Conservation (phyloP, 2,113 vertebrate genomes). For the Parotia lawesii region DNA sequence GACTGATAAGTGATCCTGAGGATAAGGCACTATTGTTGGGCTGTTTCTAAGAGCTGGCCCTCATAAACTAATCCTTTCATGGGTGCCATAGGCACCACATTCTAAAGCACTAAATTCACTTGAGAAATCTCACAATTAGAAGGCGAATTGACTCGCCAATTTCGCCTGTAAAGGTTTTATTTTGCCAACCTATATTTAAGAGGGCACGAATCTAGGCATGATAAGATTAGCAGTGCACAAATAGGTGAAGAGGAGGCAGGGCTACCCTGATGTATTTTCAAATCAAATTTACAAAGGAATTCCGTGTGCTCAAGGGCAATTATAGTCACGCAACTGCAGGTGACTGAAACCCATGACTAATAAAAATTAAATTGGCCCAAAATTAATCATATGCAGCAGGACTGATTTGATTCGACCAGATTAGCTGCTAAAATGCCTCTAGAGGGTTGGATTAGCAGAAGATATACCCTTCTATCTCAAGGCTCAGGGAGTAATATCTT, state of each 20-base stretch:
- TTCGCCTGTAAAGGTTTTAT: background rate
- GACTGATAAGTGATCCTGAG: constrained; percentile 56
- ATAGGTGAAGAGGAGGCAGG: background rate
- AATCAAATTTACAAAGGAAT: constrained; percentile 48
- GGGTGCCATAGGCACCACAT: constrained; percentile 54
- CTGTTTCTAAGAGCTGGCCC: constrained; percentile 60
- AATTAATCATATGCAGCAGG: constrained; percentile 64
- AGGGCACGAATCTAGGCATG: background rate
- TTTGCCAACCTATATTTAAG: background rate
- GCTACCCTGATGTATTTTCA: background rate
- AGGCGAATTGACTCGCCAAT: constrained; percentile 18
- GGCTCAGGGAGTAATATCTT: constrained; percentile 5
- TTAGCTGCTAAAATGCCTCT: constrained; percentile 61
- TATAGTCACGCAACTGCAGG: constrained; percentile 30
- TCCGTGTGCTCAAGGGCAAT: constrained; percentile 57
- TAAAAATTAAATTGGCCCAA: constrained; percentile 65
- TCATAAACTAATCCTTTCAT: constrained; percentile 63
- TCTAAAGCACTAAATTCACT: constrained; percentile 61
- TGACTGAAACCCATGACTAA: constrained; percentile 64
- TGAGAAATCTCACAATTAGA: constrained; percentile 39
- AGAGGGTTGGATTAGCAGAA: constrained; percentile 52
- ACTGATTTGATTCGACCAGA: constrained; percentile 65
- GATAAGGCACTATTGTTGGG: constrained; percentile 63
- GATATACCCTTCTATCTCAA: constrained; percentile 28
- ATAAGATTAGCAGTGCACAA: background rate